These are phyloP conservation scores for Labeo catla DNA, from an alignment of 2,113 vertebrate species.

Conservation along the genomic window DNA sequence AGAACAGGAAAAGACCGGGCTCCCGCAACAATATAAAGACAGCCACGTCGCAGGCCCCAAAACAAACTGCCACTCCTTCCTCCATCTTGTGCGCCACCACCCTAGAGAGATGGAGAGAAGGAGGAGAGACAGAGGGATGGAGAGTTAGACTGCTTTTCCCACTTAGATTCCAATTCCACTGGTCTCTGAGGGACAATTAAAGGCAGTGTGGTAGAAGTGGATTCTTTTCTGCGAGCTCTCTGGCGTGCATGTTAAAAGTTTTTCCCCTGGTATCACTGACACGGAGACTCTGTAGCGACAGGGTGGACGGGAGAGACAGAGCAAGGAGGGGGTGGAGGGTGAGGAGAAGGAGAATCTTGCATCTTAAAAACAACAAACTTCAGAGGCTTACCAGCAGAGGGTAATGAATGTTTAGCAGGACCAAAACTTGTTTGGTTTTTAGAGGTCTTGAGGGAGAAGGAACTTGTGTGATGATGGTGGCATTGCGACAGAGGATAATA, in stretches of 20 bases:
- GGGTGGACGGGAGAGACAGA: neutral
- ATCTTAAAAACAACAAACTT: slow-evolving; percentile 18
- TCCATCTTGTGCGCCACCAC: slow-evolving; percentile 26
- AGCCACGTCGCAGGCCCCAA: slow-evolving; percentile 31
- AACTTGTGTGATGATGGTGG: neutral
- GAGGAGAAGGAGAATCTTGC: neutral
- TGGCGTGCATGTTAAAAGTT: slow-evolving; percentile 74
- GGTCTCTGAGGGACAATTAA: slow-evolving; percentile 82
- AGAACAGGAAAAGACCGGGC: neutral
- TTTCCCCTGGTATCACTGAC: slow-evolving; percentile 62
- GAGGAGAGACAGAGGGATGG: slow-evolving; percentile 44
- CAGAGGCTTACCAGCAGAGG: neutral
- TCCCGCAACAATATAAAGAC: slow-evolving; percentile 30
- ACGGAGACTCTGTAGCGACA: slow-evolving; percentile 1
- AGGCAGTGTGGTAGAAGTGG: slow-evolving; percentile 73
- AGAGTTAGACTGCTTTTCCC: slow-evolving; percentile 74
- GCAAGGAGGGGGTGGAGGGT: neutral
- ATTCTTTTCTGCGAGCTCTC: slow-evolving; percentile 71
- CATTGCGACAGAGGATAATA: neutral
- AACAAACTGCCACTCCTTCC: slow-evolving; percentile 31
- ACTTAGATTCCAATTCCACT: slow-evolving; percentile 80
- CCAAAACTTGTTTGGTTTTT: slow-evolving; percentile 2
- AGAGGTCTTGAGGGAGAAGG: slow-evolving; percentile 3
- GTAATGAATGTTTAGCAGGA: slow-evolving; percentile 34
- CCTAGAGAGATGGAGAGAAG: slow-evolving; percentile 35